phyloP scores from a whole-genome alignment of 2,113 vertebrate genomes.

The Verasper variegatus region DNA sequence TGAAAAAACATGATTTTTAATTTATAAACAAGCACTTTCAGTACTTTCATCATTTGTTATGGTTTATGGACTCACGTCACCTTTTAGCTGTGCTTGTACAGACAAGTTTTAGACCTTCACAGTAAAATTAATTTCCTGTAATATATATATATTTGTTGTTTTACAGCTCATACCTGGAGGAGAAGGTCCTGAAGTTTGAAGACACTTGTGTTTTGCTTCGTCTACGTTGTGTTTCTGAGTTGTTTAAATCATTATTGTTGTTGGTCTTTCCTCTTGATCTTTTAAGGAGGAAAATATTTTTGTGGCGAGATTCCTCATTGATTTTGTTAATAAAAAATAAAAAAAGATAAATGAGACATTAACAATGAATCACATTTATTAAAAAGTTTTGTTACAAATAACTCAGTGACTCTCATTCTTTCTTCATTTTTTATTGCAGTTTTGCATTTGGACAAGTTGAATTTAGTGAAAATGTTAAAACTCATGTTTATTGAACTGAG shows the following conservation, averaged over 20 bases:
- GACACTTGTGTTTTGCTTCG: conserved; percentile 20
- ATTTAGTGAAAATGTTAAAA: neutral
- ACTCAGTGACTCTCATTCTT: conserved; percentile 23
- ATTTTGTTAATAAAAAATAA: conserved; percentile 25
- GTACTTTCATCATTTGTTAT: too few relatives aligned
- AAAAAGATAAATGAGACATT: neutral
- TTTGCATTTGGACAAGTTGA: neutral
- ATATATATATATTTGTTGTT: neutral
- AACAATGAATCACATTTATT: neutral
- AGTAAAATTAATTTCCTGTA: too few relatives aligned
- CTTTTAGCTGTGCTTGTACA: too few relatives aligned
- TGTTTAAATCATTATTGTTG: conserved; percentile 3
- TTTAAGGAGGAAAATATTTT: conserved; percentile 47
- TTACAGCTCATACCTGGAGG: conserved; percentile 95
- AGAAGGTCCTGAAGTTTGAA: conserved; percentile 95
- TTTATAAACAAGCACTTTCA: too few relatives aligned
- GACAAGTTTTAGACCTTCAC: too few relatives aligned
- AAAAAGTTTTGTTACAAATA: conserved; percentile 56
- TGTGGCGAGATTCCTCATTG: conserved; percentile 40
- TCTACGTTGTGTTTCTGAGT: conserved; percentile 10
- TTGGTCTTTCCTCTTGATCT: neutral
- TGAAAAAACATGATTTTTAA: too few relatives aligned
- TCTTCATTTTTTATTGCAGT: conserved; percentile 1
- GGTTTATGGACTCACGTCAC: too few relatives aligned
- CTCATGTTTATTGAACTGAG: neutral